Percentiles rank a stretch among this genome's conserved stretches.
phyloP scores from a whole-genome alignment of 2,797 vertebrate genomes.

The Setipinna tenuifilis region DNA sequence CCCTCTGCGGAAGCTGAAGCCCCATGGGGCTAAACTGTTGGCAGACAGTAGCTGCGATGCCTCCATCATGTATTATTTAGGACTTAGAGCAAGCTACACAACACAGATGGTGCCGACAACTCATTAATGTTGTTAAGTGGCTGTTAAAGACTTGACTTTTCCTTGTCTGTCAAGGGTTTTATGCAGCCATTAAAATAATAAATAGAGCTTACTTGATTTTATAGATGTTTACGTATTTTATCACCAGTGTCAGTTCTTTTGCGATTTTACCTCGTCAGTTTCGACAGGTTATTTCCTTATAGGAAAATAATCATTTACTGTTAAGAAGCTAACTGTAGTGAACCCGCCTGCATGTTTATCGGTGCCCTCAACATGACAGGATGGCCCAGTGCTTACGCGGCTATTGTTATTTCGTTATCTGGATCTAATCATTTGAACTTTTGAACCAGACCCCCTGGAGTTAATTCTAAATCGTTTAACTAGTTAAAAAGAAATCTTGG shows the following conservation, averaged over 20 bases:
- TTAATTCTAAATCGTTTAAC: not conserved
- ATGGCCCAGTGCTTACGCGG: not conserved
- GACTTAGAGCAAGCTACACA: conserved; percentile 33
- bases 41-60: not conserved
- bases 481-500: not conserved
- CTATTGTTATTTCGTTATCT: conserved; percentile 7
- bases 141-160: conserved; percentile 24
- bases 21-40: not conserved
- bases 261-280: not conserved
- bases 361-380: not conserved
- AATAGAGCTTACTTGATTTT: not conserved
- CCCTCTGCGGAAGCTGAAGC: conserved; percentile 54
- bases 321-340: not conserved
- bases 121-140: conserved; percentile 24
- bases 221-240: no score
- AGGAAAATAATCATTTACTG: no score
- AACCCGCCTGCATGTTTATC: not conserved
- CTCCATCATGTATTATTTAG: conserved; percentile 67
- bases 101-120: not conserved
- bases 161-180: not conserved
- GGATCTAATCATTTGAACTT: conserved; percentile 14
- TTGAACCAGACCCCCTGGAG: conserved; percentile 13
- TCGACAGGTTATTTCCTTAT: not conserved
- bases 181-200: not conserved
- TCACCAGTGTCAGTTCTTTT: not conserved